Conservation (phyloP, 92 coral and sea anemone species). For the Paramuricea clavata region DNA sequence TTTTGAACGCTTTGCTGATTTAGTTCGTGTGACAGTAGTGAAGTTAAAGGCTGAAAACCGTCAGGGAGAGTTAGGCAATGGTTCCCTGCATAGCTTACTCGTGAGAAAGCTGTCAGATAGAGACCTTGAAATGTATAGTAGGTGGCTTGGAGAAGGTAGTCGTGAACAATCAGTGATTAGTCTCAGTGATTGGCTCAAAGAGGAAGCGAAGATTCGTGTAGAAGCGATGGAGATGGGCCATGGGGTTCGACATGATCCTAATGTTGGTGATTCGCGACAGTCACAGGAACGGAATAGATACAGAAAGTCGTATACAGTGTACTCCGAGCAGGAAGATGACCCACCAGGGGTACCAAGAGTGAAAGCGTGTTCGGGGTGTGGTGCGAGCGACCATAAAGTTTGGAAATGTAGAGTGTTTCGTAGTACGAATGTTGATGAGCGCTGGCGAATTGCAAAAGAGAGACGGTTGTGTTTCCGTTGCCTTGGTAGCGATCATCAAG, state of each 20-base stretch:
- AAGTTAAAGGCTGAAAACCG: constrained; percentile 73
- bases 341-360: background rate
- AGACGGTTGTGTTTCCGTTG: too few species aligned
- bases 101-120: constrained; percentile 59
- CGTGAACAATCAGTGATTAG: constrained; percentile 46
- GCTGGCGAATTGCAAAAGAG: too few species aligned
- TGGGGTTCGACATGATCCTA: background rate
- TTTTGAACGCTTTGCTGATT: constrained; percentile 66
- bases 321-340: background rate
- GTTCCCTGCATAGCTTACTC: too few species aligned
- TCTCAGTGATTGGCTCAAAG: constrained; percentile 68
- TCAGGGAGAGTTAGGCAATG: too few species aligned
- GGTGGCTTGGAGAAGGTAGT: constrained; percentile 52
- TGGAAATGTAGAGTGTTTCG: too few species aligned
- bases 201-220: constrained; percentile 58
- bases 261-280: background rate
- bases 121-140: constrained; percentile 61
- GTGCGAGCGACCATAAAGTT: too few species aligned
- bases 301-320: background rate
- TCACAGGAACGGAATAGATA: background rate
- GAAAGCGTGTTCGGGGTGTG: too few species aligned
- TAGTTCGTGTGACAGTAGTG: constrained; percentile 66
- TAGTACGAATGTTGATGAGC: too few species aligned
- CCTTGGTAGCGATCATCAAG: too few species aligned
- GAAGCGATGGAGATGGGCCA: constrained; percentile 57